phyloP scores from a whole-genome alignment of 1,140 invertebrate genomes.

The Drosophila sucinea region DNA sequence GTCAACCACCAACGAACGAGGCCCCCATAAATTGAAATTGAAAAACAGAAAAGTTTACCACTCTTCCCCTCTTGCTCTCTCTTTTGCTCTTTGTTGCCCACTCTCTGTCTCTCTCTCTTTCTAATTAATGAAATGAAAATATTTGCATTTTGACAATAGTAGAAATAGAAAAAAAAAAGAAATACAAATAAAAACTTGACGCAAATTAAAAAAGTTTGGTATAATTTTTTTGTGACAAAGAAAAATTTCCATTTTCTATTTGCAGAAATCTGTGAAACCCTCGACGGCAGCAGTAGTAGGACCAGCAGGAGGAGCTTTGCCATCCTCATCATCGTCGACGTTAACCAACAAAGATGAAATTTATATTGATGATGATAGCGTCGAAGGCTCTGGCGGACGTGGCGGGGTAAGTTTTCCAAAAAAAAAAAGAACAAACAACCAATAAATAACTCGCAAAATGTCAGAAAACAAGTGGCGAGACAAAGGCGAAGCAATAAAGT shows the following conservation, averaged over 20 bases:
- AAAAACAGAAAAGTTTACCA: background rate
- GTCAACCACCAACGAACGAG: background rate
- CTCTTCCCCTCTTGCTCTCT: background rate
- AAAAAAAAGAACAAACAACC: constrained; percentile 38
- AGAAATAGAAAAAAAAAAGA: constrained; percentile 28
- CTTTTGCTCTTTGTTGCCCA: background rate
- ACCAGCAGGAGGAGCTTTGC: constrained; percentile 32
- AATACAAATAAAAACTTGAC: constrained; percentile 27
- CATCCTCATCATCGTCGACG: constrained; percentile 41
- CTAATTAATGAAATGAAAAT: constrained; percentile 75
- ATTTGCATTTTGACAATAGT: constrained; percentile 56
- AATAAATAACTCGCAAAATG: constrained; percentile 20
- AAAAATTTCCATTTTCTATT: constrained; percentile 35
- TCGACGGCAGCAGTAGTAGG: constrained; percentile 41
- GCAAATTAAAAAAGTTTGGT: constrained; percentile 72
- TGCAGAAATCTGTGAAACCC: constrained; percentile 76
- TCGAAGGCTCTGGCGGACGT: constrained; percentile 84
- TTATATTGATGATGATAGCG: constrained; percentile 83
- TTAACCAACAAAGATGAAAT: constrained; percentile 77
- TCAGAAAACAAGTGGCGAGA: constrained; percentile 18
- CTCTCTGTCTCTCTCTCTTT: constrained; percentile 6
- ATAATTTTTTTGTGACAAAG: constrained; percentile 11
- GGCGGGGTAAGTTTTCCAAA: constrained; percentile 82
- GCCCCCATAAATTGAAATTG: constrained; percentile 2
- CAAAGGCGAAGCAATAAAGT: background rate